phyloP scores from a whole-genome alignment of 2,113 vertebrate genomes.

The Tricholaema leucomelas region DNA sequence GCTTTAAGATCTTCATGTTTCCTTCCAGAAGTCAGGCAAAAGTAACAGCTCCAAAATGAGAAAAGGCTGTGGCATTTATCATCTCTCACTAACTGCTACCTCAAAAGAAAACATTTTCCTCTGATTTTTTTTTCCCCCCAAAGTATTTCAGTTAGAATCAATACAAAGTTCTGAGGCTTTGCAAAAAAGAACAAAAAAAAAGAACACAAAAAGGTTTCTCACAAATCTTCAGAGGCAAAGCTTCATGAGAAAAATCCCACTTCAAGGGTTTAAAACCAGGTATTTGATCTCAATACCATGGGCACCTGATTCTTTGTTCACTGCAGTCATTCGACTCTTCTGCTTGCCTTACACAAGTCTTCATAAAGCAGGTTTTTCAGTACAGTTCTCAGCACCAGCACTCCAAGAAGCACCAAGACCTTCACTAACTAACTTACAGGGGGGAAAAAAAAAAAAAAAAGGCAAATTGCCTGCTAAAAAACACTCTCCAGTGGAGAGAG shows the following conservation, averaged over 20 bases:
- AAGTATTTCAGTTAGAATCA: neutral
- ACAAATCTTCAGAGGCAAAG: neutral
- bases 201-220: neutral
- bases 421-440: neutral
- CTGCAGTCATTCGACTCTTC: neutral
- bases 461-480: neutral
- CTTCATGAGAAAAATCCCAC: neutral
- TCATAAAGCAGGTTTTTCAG: neutral
- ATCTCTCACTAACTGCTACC: neutral
- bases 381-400: neutral
- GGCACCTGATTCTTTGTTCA: neutral
- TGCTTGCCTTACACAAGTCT: neutral
- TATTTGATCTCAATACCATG: neutral
- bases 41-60: neutral
- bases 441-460: neutral
- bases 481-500: neutral
- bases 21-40: neutral
- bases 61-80: neutral
- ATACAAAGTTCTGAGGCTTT: neutral
- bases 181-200: neutral
- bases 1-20: slow-evolving; percentile 37
- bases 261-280: neutral
- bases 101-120: neutral
- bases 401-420: neutral
- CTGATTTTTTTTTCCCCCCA: neutral